These are phyloP conservation scores for Ceriagrion tenellum DNA, from an alignment of 2,888 invertebrate genomes.

Conservation along the genomic window DNA sequence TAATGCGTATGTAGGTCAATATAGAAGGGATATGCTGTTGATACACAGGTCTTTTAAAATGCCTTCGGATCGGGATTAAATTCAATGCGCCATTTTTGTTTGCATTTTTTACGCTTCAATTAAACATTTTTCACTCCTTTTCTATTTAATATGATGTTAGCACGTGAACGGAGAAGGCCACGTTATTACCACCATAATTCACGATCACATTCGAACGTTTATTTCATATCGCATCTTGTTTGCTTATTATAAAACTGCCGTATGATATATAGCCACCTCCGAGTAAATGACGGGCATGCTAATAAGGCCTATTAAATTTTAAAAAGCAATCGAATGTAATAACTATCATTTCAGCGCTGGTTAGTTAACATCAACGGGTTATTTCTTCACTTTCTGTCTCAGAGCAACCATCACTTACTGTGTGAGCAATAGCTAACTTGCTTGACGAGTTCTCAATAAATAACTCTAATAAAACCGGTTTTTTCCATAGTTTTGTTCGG, in stretches of 20 bases:
- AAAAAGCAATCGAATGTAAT: neutral
- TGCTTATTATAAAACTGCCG: neutral
- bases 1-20: too few relatives aligned
- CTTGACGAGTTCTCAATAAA: conserved; percentile 9
- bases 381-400: neutral
- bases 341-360: neutral
- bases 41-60: too few relatives aligned
- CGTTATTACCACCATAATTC: neutral
- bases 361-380: neutral
- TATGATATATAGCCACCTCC: neutral
- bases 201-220: neutral
- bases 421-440: neutral
- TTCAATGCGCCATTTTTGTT: too few relatives aligned
- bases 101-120: too few relatives aligned
- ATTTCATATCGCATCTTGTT: neutral
- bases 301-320: neutral
- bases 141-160: too few relatives aligned
- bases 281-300: neutral
- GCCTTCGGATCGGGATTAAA: too few relatives aligned
- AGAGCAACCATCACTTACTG: neutral
- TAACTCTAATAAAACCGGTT: neutral
- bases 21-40: too few relatives aligned
- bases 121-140: too few relatives aligned
- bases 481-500: neutral
- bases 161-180: neutral